Percentiles rank a stretch among this genome's conserved stretches.
These are phyloP conservation scores for Rhinogobio ventralis DNA, from an alignment of 2,797 vertebrate species.

Conservation along the genomic window DNA sequence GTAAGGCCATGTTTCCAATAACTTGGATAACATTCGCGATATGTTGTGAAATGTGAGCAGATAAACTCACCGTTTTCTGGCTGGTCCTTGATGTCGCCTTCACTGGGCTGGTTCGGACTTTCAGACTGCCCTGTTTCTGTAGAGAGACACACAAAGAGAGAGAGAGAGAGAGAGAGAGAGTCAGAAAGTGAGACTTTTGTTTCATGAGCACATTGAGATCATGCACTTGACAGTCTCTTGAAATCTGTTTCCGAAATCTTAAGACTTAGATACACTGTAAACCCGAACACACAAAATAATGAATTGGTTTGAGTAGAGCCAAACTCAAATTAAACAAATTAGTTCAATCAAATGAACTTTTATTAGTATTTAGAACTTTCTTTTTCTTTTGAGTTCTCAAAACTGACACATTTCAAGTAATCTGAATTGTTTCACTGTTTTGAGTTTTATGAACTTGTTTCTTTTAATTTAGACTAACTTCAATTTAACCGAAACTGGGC, in stretches of 20 bases:
- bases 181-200: slow-evolving; percentile 21
- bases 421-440: too few species aligned
- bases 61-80: slow-evolving; percentile 91
- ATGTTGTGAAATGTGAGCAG: not conserved
- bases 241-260: not conserved
- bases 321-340: too few species aligned
- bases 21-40: not conserved
- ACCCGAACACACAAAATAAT: too few species aligned
- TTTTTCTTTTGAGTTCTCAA: too few species aligned
- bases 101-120: slow-evolving; percentile 95
- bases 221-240: not conserved
- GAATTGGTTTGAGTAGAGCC: too few species aligned
- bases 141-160: slow-evolving; percentile 46
- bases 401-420: too few species aligned
- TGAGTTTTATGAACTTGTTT: too few species aligned
- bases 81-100: slow-evolving; percentile 97
- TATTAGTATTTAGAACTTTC: too few species aligned
- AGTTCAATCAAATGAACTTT: too few species aligned
- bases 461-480: too few species aligned
- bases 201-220: slow-evolving; percentile 10
- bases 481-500: too few species aligned
- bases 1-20: not conserved
- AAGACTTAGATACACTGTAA: not conserved
- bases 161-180: slow-evolving; percentile 31
- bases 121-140: slow-evolving; percentile 95